Percentiles rank a stretch among this genome's conserved stretches.
phyloP scores from a whole-genome alignment of 2,113 vertebrate species.

The Malurus melanocephalus region DNA sequence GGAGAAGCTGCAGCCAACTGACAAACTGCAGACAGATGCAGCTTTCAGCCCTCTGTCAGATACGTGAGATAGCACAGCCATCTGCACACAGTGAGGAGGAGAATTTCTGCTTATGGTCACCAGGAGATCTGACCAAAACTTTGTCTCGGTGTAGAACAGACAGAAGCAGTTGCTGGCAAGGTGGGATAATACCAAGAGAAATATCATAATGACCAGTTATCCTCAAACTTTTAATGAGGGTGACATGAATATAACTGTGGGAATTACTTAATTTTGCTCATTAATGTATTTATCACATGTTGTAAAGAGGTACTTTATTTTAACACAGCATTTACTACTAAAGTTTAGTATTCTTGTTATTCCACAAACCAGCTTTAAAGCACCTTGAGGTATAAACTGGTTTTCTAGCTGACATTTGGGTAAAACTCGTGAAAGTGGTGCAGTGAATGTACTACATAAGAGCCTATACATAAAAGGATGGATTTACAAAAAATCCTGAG shows the following conservation, averaged over 20 bases:
- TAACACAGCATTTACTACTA: background rate
- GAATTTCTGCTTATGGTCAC: slow-evolving; percentile 2
- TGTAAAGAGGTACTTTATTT: background rate
- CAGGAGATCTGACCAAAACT: slow-evolving; percentile 4
- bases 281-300: background rate
- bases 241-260: background rate
- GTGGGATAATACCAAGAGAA: slow-evolving; percentile 5
- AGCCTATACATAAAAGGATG: accelerated
- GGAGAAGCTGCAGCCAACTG: background rate
- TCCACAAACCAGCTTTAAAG: background rate
- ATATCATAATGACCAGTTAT: background rate
- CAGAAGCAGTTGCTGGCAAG: slow-evolving; percentile 5
- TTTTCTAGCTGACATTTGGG: background rate
- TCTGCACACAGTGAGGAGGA: background rate
- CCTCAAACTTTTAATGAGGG: background rate
- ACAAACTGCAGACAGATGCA: slow-evolving; percentile 38
- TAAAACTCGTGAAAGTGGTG: background rate
- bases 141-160: background rate
- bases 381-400: background rate
- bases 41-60: slow-evolving; percentile 14
- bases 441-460: background rate
- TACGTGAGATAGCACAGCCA: background rate
- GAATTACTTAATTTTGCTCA: background rate
- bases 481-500: background rate
- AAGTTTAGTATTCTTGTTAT: background rate